Base-by-base conservation (phyloP, 2,797 vertebrate genomes). In the Peromyscus eremicus region DNA sequence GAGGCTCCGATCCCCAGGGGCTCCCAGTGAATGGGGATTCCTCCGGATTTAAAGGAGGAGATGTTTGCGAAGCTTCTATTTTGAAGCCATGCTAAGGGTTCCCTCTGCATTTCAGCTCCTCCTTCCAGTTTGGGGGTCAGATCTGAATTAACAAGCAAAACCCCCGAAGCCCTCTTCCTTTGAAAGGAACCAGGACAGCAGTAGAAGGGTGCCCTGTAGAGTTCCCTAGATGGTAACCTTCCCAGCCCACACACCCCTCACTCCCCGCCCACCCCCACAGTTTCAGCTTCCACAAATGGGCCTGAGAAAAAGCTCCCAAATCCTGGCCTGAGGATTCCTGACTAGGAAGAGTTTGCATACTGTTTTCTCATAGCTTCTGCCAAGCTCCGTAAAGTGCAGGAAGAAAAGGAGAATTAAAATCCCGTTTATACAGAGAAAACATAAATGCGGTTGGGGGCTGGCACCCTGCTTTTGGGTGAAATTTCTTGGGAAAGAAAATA, bases 21-120 rank as follows among this genome's bases (percentile, higher is more conserved):
- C 97, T 94, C 96, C 3, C 71, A 94, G 91, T 97, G 97, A 97
- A 98, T 97, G 97, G 96, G 96, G 97, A 97, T 97, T 97, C 97
- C 97, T 97, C 77, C 68, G 96, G 97, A 97, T 95, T 97, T 96
- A 96, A 97, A 97, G 96, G 89, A 95, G 91, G 85, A 94, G 75
- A 95, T 97, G 97, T 97, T 96, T 95, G 97, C 96, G 95, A 96
- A 96, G 95, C 95, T 95, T 96, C 95, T 95, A 88, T 81, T 94
- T 96, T 68, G 92, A 97, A 97, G 94, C 93, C 83, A 70, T 17
- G 86, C 89, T 91, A 73, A 95, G 92, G 94, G 89, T 84, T 89
- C 90, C 92, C 89, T 95, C 89, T 64, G 97, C 91, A 89, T 95
- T 91, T 92, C 80, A 92, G 94, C 97, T 95, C 95, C 97, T 96